These are phyloP conservation scores for Pachydiplax longipennis DNA, from an alignment of 2,888 invertebrate genomes.

Conservation along the genomic window DNA sequence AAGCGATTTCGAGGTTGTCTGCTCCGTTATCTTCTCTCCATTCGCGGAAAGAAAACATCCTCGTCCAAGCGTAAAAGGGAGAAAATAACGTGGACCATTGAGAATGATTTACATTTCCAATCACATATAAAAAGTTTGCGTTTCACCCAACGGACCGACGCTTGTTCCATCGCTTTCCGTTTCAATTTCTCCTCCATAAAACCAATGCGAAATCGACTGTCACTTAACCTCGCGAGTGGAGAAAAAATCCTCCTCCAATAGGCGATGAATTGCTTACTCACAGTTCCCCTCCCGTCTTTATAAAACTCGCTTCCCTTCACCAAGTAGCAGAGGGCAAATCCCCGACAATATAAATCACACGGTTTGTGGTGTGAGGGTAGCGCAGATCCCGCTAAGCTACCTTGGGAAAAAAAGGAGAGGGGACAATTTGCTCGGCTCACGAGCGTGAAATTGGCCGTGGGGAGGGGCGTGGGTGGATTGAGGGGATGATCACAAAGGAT, in stretches of 20 bases:
- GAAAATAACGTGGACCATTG: no score
- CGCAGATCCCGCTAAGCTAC: no score
- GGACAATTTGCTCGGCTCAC: slow-evolving; percentile 10
- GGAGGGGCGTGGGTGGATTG: background rate
- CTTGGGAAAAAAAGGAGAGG: background rate
- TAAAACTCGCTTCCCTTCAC: background rate
- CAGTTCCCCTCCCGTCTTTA: background rate
- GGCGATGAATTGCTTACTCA: background rate
- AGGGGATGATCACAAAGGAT: background rate
- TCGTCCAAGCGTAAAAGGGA: no score
- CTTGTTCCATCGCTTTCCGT: background rate
- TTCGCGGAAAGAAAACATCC: no score
- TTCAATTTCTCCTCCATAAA: background rate
- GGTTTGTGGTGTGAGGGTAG: background rate
- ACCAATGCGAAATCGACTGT: slow-evolving; percentile 19
- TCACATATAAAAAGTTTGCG: background rate
- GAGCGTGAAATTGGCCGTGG: slow-evolving; percentile 25
- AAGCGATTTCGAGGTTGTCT: no score
- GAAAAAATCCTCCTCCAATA: background rate
- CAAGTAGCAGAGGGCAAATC: background rate
- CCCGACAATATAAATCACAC: background rate
- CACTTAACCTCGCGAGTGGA: background rate
- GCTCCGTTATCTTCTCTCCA: no score
- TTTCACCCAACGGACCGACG: background rate
- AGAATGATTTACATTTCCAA: no score